Evolutionary conservation across 2,888 invertebrate species (phyloP), one percentile per base, ranked within the genome.

Genomic region (Lasioglossum pauxillum): DNA sequence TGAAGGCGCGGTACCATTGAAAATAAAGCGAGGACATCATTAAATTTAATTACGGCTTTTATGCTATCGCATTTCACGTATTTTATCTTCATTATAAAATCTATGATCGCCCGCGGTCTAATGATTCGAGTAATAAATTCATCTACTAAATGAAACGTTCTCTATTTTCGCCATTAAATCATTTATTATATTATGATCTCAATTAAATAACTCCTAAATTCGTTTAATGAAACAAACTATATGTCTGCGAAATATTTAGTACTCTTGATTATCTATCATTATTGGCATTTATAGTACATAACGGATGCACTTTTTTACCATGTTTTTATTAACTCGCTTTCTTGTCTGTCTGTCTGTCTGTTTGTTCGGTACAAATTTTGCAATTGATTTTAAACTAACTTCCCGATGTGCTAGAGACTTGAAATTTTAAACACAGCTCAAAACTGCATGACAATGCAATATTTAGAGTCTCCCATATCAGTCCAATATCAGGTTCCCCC

Each of bases 21-120:
- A 31, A 60, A 60, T 60, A 31, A 60, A 60, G 60, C 60, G 27
- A 27, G 14, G 27, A 60, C 60, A 27, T 60, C 60, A 31, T 60
- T 60, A 60, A 60, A 60, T 27, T 60, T 60, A 60, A 60, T 60
- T 60, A 60, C 27, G 16, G 60, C 60, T 60, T 60, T 60, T 60
- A 60, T 60, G 5, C 5, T 27, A 27, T 60, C 60, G 60, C 31
- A 31, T 60, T 60, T 27, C 60, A 27, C 60, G 60, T 60, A 60
- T 60, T 60, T 60, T 60, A 60, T 60, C 27, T 5, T 27, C 27
- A 60, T 60, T 60, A 60, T 27, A 16, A 27, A 27, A 60, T 60
- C 60, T 60, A 60, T 60, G 27, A 31, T 27, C 27, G 27, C 5
- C 27, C 5, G 0, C 27, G 0, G 27, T 14, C 27, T 60, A 60